Percentiles rank a stretch among this genome's conserved stretches.
phyloP scores from a whole-genome alignment of 2,797 vertebrate species.

The Micrastur ruficollis region DNA sequence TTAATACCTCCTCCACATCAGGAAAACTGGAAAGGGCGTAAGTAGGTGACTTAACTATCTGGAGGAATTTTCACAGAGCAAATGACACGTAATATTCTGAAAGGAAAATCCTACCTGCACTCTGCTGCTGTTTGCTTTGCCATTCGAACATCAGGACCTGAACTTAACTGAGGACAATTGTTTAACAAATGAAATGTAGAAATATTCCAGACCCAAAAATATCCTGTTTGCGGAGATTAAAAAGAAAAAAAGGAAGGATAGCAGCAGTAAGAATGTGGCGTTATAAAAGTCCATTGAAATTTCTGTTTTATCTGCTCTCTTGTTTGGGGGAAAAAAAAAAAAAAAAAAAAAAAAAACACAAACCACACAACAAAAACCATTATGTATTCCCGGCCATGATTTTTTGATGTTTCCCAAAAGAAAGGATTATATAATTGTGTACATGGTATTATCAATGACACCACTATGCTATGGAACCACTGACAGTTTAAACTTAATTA shows the following conservation, averaged over 20 bases:
- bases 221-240: background rate
- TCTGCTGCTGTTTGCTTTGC: background rate
- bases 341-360: background rate
- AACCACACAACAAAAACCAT: too few species aligned
- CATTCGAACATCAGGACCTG: background rate
- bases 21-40: background rate
- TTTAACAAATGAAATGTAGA: background rate
- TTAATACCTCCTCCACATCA: background rate
- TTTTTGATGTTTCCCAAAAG: constrained; percentile 30
- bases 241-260: background rate
- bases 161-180: background rate
- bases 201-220: background rate
- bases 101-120: background rate
- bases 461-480: constrained; percentile 3
- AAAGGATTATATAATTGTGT: constrained; percentile 34
- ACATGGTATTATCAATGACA: constrained; percentile 19
- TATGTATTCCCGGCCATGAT: background rate
- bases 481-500: constrained; percentile 49
- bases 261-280: background rate
- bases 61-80: background rate
- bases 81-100: background rate
- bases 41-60: background rate
- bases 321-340: too few species aligned
- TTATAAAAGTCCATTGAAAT: background rate
- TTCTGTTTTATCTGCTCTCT: background rate